A percentile compares a stretch with the other conserved stretches of the same genome.
phyloP scores from a whole-genome alignment of 2,888 invertebrate species.

The Lingula anatina region DNA sequence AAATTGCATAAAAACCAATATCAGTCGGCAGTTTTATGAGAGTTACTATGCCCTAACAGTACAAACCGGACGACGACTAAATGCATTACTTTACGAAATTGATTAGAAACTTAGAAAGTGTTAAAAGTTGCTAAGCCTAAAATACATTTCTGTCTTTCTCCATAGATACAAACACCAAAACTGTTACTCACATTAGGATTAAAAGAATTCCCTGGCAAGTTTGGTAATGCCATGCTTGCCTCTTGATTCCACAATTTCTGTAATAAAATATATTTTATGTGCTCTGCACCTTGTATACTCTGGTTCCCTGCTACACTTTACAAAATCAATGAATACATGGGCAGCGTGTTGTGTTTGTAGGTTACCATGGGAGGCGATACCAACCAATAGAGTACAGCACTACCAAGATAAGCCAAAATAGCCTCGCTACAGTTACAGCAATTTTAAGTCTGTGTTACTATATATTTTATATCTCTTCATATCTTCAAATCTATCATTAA shows the following conservation, averaged over 20 bases:
- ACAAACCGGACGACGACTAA: background rate
- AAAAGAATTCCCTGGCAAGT: constrained; percentile 48
- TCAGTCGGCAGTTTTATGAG: no score
- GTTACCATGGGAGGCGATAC: constrained; percentile 5
- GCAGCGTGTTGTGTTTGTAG: constrained; percentile 2
- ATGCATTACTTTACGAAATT: background rate
- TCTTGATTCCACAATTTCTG: background rate
- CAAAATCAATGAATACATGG: no score
- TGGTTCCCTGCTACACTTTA: background rate
- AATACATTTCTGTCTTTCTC: no score
- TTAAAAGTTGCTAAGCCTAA: no score
- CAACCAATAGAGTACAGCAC: no score
- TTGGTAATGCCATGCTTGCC: constrained; percentile 47
- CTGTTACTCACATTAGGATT: constrained; percentile 33
- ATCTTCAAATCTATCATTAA: no score
- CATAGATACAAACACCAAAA: background rate
- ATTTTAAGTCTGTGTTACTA: no score
- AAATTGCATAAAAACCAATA: no score
- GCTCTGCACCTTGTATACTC: background rate
- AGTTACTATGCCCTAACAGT: no score
- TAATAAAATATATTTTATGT: background rate
- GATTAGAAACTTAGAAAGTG: background rate
- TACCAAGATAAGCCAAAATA: no score
- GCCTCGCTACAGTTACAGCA: no score
- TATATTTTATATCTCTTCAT: no score